These are phyloP conservation scores for Dryocosmus kuriphilus DNA, from an alignment of 2,888 invertebrate species.

Conservation along the genomic window DNA sequence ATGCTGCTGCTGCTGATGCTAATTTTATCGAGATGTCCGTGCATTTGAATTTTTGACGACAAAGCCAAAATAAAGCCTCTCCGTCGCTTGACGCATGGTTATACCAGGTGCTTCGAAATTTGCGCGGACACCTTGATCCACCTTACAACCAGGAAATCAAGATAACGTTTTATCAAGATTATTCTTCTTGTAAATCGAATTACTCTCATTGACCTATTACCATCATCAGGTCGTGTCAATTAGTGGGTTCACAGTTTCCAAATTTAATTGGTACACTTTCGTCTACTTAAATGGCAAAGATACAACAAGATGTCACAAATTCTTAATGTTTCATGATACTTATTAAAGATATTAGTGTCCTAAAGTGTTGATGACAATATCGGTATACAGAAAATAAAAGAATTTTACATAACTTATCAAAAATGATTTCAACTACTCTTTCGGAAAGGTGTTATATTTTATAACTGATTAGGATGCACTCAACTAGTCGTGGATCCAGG, in stretches of 20 bases:
- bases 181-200: background rate
- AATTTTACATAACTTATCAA: background rate
- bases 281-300: background rate
- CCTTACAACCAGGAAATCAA: background rate
- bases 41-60: slow-evolving; percentile 59
- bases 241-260: background rate
- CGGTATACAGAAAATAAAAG: background rate
- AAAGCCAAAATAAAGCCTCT: slow-evolving; percentile 47
- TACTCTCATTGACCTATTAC: background rate
- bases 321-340: too few species aligned
- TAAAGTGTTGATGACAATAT: background rate
- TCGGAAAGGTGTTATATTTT: background rate
- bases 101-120: slow-evolving; percentile 15
- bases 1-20: slow-evolving; percentile 40
- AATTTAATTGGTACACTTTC: background rate
- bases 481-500: slow-evolving; percentile 50
- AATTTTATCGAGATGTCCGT: slow-evolving; percentile 49
- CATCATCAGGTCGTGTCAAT: background rate
- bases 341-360: background rate
- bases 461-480: slow-evolving; percentile 42
- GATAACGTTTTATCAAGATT: background rate
- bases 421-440: background rate
- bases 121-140: background rate
- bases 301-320: too few species aligned
- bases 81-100: background rate